Percentiles rank a stretch among this genome's conserved stretches.
Conservation (phyloP, 2,888 invertebrate species). For the Marronus borbonicus region DNA sequence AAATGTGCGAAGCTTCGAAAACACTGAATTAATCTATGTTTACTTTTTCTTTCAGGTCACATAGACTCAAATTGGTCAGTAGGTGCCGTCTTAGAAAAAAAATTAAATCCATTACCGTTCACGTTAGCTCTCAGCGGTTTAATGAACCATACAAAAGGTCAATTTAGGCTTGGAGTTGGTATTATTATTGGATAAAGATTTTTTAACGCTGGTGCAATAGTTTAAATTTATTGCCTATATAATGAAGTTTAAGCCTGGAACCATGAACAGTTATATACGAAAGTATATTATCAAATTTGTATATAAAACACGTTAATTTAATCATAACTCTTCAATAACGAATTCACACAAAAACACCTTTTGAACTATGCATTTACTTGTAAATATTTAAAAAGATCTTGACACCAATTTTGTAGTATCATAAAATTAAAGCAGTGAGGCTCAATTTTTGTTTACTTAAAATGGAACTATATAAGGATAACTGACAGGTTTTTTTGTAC, state of each 20-base stretch:
- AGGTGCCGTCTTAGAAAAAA: slow-evolving; percentile 95
- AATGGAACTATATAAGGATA: slow-evolving; percentile 33
- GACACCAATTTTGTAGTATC: slow-evolving; percentile 36
- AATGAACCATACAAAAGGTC: slow-evolving; percentile 93
- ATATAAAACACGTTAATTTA: slow-evolving; percentile 32
- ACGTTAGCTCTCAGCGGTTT: slow-evolving; percentile 93
- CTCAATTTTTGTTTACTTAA: slow-evolving; percentile 46
- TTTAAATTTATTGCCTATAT: slow-evolving; percentile 50
- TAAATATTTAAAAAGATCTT: slow-evolving; percentile 49
- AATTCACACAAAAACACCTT: slow-evolving; percentile 15
- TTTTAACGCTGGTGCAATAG: slow-evolving; percentile 46
- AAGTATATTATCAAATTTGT: slow-evolving; percentile 37
- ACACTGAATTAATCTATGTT: too few species aligned
- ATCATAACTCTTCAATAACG: slow-evolving; percentile 26
- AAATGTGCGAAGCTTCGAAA: too few species aligned
- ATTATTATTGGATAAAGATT: slow-evolving; percentile 88
- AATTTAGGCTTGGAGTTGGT: slow-evolving; percentile 95
- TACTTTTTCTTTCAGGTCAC: slow-evolving; percentile 78
- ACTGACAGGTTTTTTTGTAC: slow-evolving; percentile 36
- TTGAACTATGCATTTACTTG: slow-evolving; percentile 48
- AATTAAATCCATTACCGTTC: slow-evolving; percentile 93
- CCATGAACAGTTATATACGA: slow-evolving; percentile 42
- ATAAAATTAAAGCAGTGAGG: slow-evolving; percentile 49
- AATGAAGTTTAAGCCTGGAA: slow-evolving; percentile 47
- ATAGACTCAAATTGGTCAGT: slow-evolving; percentile 95